Evolutionary conservation across 2,797 vertebrate genomes (phyloP), one percentile per base, ranked within the genome.

Genomic region (Acanthurus lineatus): DNA sequence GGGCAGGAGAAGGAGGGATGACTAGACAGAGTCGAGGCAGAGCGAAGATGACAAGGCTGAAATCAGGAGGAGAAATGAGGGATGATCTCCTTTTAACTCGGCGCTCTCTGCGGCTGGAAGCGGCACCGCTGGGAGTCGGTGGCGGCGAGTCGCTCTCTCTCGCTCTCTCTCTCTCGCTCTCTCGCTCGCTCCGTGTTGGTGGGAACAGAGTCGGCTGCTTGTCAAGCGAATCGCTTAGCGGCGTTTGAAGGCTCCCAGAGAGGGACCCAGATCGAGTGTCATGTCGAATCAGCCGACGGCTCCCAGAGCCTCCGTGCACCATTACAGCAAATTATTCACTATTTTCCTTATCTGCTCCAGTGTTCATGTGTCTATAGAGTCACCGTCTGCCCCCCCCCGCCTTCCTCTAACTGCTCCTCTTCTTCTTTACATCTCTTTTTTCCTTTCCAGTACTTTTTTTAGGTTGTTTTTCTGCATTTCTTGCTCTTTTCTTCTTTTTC

Each of bases 181-280:
- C n/a, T n/a, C n/a, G n/a, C n/a, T 25, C 25, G 25, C 25, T 25
- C 25, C 3, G 56, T 14, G 81, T 61, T 58, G 67, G 77, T 59
- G 75, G 76, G 72, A 79, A 54, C 16, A 0, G 11, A 83, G 62
- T 62, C 76, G 70, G 66, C 82, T 71, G 79, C 81, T 81, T 72
- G 84, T 87, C 84, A 82, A 73, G 45, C 15, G 69, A 64, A 62
- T 52, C 16, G 57, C 72, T 86, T 54, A 35, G 72, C 14, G 71
- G 72, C 45, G 80, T 89, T 75, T 88, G 80, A 87, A 81, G 72
- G 69, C 77, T 83, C 86, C 75, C 81, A 35, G 63, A 70, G 83
- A 16, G 72, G 65, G 72, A 70, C 59, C 1, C 44, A 70, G 69
- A 84, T 70, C 19, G 32, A 69, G 67, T 63, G 85, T 78, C 85